Evolutionary conservation across 2,113 vertebrate genomes (phyloP), one percentile per base, ranked within the genome.

Genomic region (Oryzias celebensis): DNA sequence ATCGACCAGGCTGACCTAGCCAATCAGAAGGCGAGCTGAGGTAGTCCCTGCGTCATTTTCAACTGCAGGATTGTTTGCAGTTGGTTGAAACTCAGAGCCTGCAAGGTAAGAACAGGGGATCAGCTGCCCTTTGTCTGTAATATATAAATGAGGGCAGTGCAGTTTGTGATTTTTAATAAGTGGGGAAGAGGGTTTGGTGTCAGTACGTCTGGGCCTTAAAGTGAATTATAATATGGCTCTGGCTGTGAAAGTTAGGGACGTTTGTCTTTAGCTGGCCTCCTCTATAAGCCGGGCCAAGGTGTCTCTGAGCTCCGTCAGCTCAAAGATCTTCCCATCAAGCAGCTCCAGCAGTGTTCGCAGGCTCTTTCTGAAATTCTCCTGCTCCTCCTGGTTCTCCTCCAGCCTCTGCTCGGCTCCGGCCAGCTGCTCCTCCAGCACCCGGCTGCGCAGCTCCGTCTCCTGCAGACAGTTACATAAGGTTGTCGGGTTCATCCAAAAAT

Each of bases 251-350:
- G 24, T 68, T 14, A 24, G 66, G 62, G 53, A 57, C 66, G 68
- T 61, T 57, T 18, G 23, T 69, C 88, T 94, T 94, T 96, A 99
- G 91, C 95, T 98, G 91, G 95, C 94, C 86, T 98, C 95, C 88
- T 98, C 95, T 90, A 95, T 94, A 82, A 99, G 91, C 79, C 97
- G 96, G 87, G 95, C 94, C 90, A 98, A 89, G 80, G 93, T 99
- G 93, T 98, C 95, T 85, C 96, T 92, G 86, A 98, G 94, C 90
- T 98, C 97, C 59, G 96, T 95, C 90, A 99, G 92, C 94, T 98
- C 96, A 90, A 99, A 98, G 92, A 98, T 98, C 93, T 99, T 99
- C 76, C 95, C 96, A 56, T 99, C 96, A 89, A 99, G 92, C 83
- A 98, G 92, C 93, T 98, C 96, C 94, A 98, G 93, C 92, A 99